Conservation (phyloP, 2,888 invertebrate species). For the Drosophila kuntzei region DNA sequence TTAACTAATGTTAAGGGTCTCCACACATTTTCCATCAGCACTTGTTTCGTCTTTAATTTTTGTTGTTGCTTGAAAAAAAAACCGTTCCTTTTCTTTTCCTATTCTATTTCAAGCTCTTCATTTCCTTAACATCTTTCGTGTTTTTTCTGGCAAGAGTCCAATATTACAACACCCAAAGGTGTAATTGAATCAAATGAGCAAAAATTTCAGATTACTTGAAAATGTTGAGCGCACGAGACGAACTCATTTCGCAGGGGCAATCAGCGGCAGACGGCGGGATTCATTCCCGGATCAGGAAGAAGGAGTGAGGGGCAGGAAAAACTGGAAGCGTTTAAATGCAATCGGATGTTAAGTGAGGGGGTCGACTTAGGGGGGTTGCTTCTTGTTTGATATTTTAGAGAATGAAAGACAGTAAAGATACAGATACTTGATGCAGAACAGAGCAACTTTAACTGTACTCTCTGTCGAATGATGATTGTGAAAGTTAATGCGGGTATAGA, state of each 20-base stretch:
- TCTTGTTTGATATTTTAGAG: neutral
- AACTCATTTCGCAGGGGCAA: slow-evolving; percentile 63
- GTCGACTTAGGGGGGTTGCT: slow-evolving; percentile 8
- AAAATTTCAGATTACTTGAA: slow-evolving; percentile 77
- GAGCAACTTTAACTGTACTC: slow-evolving; percentile 1
- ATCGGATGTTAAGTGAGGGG: slow-evolving; percentile 22
- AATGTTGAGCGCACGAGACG: slow-evolving; percentile 62
- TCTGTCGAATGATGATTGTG: slow-evolving; percentile 12
- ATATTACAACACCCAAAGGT: slow-evolving; percentile 84
- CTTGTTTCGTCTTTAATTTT: slow-evolving; percentile 52
- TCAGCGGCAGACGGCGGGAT: slow-evolving; percentile 47
- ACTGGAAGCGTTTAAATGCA: slow-evolving; percentile 48
- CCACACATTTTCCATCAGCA: slow-evolving; percentile 35
- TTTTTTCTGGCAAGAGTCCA: slow-evolving; percentile 31
- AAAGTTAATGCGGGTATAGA: slow-evolving; percentile 5
- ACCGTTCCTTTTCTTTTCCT: slow-evolving; percentile 24
- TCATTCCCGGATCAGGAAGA: neutral
- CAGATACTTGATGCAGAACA: neutral
- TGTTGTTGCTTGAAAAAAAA: slow-evolving; percentile 9
- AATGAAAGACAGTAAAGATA: neutral
- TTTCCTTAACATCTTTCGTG: slow-evolving; percentile 48
- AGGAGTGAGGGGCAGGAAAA: neutral
- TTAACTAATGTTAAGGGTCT: slow-evolving; percentile 7
- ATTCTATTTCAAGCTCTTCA: slow-evolving; percentile 37
- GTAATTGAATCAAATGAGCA: slow-evolving; percentile 84